Conservation (phyloP, 2,113 vertebrate species). For the Columba livia region DNA sequence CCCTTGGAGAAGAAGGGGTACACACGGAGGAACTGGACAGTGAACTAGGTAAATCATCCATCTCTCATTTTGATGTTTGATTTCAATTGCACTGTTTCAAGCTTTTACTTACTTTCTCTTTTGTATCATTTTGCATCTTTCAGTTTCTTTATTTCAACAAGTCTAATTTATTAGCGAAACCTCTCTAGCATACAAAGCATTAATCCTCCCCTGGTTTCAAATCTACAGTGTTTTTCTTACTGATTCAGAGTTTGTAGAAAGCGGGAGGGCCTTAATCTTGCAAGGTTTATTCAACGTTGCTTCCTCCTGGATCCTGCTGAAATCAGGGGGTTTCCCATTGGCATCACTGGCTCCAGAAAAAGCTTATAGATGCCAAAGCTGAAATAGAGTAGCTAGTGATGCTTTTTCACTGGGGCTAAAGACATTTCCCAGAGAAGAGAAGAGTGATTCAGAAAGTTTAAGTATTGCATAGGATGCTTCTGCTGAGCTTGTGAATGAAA, state of each 20-base stretch:
- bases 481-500: conserved; percentile 35
- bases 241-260: not conserved
- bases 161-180: not conserved
- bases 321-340: not conserved
- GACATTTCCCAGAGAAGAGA: not conserved
- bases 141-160: not conserved
- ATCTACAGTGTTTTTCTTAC: not conserved
- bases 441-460: not conserved
- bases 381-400: not conserved
- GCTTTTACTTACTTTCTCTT: conserved; percentile 42
- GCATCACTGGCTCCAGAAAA: not conserved
- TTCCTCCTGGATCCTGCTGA: not conserved
- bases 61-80: conserved; percentile 59
- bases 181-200: not conserved
- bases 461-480: not conserved
- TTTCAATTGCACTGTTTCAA: conserved; percentile 44
- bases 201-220: not conserved
- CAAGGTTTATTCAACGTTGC: not conserved
- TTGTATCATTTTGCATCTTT: conserved; percentile 60
- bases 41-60: conserved; percentile 91
- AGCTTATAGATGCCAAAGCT: not conserved
- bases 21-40: conserved; percentile 99
- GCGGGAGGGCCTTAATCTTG: not conserved
- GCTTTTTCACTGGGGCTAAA: not conserved
- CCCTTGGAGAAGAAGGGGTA: conserved; percentile 95